Evolutionary conservation across 2,797 vertebrate species (phyloP).

Genomic region (Sarcophilus harrisii): DNA sequence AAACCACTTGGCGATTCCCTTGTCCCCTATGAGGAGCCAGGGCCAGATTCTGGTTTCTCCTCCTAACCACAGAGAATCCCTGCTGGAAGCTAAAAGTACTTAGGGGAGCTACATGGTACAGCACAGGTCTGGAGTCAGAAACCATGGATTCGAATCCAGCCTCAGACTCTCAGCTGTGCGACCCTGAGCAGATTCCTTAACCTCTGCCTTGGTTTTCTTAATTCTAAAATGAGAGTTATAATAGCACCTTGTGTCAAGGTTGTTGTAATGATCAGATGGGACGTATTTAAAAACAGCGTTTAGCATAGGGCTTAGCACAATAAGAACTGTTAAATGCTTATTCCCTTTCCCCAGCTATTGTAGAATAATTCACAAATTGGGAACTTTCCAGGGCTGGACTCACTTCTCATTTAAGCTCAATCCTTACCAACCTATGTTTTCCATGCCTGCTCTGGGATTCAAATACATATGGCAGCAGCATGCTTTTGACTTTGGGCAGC

Average conservation of each 20-base stretch:
- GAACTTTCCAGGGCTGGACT: not conserved
- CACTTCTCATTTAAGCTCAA: not conserved
- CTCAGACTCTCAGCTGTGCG: not conserved
- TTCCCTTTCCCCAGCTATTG: not conserved
- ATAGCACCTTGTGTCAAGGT: not conserved
- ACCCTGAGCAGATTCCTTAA: not conserved
- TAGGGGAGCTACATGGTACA: not conserved
- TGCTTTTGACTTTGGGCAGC: not conserved
- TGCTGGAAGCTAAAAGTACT: not conserved
- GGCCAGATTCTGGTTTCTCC: not conserved
- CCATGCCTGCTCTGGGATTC: not conserved
- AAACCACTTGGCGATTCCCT: not conserved
- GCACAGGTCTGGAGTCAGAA: not conserved
- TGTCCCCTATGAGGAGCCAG: not conserved
- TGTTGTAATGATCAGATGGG: not conserved
- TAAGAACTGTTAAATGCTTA: not conserved
- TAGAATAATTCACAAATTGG: not conserved
- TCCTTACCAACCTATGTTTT: not conserved
- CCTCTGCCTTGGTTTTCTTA: not conserved
- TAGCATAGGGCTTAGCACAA: not conserved
- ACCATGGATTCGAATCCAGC: not conserved
- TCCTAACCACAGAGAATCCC: not conserved
- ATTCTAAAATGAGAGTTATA: not conserved
- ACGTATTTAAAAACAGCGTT: not conserved
- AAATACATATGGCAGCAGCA: not conserved